Evolutionary conservation across 2,113 vertebrate genomes (phyloP).

Genomic region (Stegostoma tigrinum): DNA sequence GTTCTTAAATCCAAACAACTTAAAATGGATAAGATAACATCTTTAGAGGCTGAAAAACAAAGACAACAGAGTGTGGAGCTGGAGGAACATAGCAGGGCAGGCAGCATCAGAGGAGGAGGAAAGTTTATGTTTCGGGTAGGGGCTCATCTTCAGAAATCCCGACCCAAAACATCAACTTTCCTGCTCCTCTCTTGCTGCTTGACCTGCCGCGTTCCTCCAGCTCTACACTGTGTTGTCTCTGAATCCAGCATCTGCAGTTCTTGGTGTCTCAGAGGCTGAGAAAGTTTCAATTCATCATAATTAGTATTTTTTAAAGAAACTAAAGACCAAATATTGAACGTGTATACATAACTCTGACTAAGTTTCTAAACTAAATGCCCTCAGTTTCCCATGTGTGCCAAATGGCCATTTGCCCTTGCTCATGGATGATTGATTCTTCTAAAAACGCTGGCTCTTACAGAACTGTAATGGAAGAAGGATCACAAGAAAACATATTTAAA

Average conservation of each 20-base stretch:
- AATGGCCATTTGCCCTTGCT: neutral
- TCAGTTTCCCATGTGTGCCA: neutral
- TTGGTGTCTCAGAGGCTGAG: neutral
- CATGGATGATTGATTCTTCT: neutral
- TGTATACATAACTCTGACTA: neutral
- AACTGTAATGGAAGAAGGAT: neutral
- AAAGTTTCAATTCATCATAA: neutral
- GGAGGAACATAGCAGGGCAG: too few relatives aligned
- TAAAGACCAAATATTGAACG: neutral
- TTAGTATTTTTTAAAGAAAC: neutral
- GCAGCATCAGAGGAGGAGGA: too few relatives aligned
- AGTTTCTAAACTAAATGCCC: constrained; percentile 4
- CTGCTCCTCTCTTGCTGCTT: too few relatives aligned
- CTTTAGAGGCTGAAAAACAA: neutral
- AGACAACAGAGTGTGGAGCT: too few relatives aligned
- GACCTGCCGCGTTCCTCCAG: too few relatives aligned
- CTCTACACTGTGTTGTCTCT: too few relatives aligned
- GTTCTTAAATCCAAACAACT: neutral
- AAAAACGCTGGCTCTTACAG: too few relatives aligned
- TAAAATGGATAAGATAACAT: neutral
- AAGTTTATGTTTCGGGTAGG: too few relatives aligned
- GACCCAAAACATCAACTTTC: too few relatives aligned
- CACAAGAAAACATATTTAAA: neutral
- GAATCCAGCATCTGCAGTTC: too few relatives aligned
- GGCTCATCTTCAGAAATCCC: too few relatives aligned